Percentiles rank a stretch among this genome's conserved stretches.
Conservation (phyloP, 1,140 invertebrate species). For the Atopsyche davidsoni region DNA sequence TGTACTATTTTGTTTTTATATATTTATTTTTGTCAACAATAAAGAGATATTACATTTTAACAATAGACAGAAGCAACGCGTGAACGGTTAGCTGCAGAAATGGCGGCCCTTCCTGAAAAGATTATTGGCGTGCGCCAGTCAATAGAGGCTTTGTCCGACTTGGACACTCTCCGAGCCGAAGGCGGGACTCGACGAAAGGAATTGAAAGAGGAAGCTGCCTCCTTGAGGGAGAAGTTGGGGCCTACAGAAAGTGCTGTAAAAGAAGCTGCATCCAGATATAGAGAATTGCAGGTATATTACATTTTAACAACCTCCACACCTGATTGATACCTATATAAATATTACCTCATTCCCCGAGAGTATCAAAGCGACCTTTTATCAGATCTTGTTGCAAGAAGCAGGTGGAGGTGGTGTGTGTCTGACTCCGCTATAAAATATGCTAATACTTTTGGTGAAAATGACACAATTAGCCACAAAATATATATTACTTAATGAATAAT, state of each 20-base stretch:
- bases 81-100: constrained; percentile 41
- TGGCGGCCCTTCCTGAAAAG: constrained; percentile 45
- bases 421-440: too few species aligned
- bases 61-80: constrained; percentile 42
- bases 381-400: too few species aligned
- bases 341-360: too few species aligned
- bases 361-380: not conserved
- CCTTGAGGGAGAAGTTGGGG: constrained; percentile 35
- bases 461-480: too few species aligned
- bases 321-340: too few species aligned
- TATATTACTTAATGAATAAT: too few species aligned
- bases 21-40: too few species aligned
- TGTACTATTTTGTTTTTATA: too few species aligned
- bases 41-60: not conserved
- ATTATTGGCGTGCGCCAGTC: constrained; percentile 44
- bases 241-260: constrained; percentile 39
- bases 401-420: too few species aligned
- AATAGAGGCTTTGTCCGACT: constrained; percentile 41
- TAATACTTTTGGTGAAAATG: too few species aligned
- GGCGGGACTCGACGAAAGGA: constrained; percentile 33
- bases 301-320: too few species aligned
- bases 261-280: constrained; percentile 38
- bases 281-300: constrained; percentile 39
- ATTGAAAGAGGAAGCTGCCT: constrained; percentile 35
- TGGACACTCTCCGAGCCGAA: constrained; percentile 44